phyloP scores from a whole-genome alignment of 2,888 invertebrate species.

The Tinea semifulvella region DNA sequence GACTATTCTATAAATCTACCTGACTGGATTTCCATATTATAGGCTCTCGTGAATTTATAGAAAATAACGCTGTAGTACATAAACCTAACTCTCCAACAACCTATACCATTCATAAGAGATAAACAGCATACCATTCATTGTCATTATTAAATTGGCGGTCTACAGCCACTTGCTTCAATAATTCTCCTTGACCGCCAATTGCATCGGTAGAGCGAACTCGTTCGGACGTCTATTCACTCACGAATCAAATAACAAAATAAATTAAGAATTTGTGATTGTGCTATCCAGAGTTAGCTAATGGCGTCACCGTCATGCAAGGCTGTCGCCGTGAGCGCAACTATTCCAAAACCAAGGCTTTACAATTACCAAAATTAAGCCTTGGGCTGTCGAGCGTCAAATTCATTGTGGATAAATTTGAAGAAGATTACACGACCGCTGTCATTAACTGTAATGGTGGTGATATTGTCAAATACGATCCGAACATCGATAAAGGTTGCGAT shows the following conservation, averaged over 20 bases:
- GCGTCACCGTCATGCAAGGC: slow-evolving; percentile 56
- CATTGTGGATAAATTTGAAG: slow-evolving; percentile 59
- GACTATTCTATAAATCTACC: too few species aligned
- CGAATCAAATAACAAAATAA: background rate
- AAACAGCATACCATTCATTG: slow-evolving; percentile 2
- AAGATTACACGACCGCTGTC: slow-evolving; percentile 43
- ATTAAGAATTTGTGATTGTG: background rate
- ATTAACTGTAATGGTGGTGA: slow-evolving; percentile 29
- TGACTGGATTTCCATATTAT: too few species aligned
- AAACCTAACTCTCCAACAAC: too few species aligned
- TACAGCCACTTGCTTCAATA: background rate
- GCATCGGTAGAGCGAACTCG: slow-evolving; percentile 35
- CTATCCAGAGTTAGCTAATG: slow-evolving; percentile 28
- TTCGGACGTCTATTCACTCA: slow-evolving; percentile 25
- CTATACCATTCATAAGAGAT: too few species aligned
- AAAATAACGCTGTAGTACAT: too few species aligned
- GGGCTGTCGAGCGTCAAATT: slow-evolving; percentile 54
- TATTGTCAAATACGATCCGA: slow-evolving; percentile 46
- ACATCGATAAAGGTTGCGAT: slow-evolving; percentile 38
- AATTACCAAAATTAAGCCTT: slow-evolving; percentile 46
- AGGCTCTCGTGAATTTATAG: too few species aligned
- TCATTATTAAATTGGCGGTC: slow-evolving; percentile 3
- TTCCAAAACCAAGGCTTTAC: slow-evolving; percentile 32
- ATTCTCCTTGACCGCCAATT: slow-evolving; percentile 16
- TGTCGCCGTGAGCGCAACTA: slow-evolving; percentile 48